phyloP scores from a whole-genome alignment of 2,113 vertebrate species.

The Talpa occidentalis region DNA sequence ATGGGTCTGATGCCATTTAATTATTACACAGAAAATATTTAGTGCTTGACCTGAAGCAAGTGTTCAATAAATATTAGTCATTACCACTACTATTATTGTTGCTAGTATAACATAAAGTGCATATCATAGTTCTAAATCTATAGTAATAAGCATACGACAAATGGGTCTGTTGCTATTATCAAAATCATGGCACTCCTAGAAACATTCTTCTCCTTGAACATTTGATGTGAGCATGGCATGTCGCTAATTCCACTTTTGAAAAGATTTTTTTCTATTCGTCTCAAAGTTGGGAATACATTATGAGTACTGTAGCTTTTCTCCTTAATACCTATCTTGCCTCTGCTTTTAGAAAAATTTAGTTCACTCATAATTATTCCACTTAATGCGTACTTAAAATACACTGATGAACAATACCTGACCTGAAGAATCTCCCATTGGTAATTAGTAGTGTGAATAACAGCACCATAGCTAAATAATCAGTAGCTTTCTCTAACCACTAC shows the following conservation, averaged over 20 bases:
- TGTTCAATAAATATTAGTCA: neutral
- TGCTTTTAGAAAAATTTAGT: conserved; percentile 22
- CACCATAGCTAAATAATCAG: conserved; percentile 34
- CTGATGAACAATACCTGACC: conserved; percentile 31
- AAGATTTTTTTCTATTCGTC: neutral
- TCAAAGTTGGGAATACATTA: neutral
- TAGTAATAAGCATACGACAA: neutral
- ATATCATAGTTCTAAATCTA: conserved; percentile 18
- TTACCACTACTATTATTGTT: neutral
- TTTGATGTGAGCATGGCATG: neutral
- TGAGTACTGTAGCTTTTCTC: neutral
- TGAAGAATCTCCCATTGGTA: conserved; percentile 43
- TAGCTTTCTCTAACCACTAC: conserved; percentile 4
- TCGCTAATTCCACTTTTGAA: neutral
- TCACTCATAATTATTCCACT: conserved; percentile 29
- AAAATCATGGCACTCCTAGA: neutral
- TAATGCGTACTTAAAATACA: conserved; percentile 17
- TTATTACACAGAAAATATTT: neutral
- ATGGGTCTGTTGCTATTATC: neutral
- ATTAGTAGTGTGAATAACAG: conserved; percentile 50
- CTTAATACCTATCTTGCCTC: conserved; percentile 40
- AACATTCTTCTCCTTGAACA: neutral
- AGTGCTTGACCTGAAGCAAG: neutral
- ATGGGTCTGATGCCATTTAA: neutral
- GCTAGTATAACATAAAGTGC: neutral